phyloP scores from a whole-genome alignment of 2,888 invertebrate species.

The Erannis defoliaria region DNA sequence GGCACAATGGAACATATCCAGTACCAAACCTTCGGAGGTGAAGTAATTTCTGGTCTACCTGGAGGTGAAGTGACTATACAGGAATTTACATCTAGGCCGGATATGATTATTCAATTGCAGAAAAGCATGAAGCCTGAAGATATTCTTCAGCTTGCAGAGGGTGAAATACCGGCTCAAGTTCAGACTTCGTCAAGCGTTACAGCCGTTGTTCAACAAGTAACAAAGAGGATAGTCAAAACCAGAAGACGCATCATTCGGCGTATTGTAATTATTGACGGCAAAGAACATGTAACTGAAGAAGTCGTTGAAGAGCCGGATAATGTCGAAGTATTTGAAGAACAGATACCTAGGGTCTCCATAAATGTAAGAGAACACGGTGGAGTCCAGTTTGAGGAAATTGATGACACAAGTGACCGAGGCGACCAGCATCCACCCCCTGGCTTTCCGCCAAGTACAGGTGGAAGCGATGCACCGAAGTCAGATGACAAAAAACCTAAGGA shows the following conservation, averaged over 20 bases:
- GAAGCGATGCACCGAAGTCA: constrained; percentile 42
- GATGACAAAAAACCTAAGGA: constrained; percentile 39
- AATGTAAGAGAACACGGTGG: constrained; percentile 87
- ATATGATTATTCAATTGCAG: constrained; percentile 85
- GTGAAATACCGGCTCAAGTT: constrained; percentile 73
- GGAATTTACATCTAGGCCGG: constrained; percentile 89
- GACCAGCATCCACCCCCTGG: constrained; percentile 51
- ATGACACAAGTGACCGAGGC: constrained; percentile 58
- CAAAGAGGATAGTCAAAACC: constrained; percentile 91
- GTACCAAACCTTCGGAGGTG: constrained; percentile 88
- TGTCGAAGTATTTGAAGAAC: constrained; percentile 90
- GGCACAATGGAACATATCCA: constrained; percentile 88
- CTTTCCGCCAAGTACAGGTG: constrained; percentile 49
- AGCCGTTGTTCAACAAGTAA: constrained; percentile 94
- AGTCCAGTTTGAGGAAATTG: constrained; percentile 69
- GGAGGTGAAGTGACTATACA: constrained; percentile 88
- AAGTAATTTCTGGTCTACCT: constrained; percentile 88
- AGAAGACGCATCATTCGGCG: constrained; percentile 91
- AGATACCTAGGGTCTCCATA: constrained; percentile 90
- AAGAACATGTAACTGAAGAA: constrained; percentile 94
- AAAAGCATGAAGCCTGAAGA: constrained; percentile 85
- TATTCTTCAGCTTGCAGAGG: constrained; percentile 74
- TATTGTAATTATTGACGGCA: constrained; percentile 92
- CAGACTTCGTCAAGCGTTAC: constrained; percentile 90
- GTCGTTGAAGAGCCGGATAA: constrained; percentile 94